Base-by-base conservation (phyloP, 2,113 vertebrate genomes). In the Polypterus senegalus region DNA sequence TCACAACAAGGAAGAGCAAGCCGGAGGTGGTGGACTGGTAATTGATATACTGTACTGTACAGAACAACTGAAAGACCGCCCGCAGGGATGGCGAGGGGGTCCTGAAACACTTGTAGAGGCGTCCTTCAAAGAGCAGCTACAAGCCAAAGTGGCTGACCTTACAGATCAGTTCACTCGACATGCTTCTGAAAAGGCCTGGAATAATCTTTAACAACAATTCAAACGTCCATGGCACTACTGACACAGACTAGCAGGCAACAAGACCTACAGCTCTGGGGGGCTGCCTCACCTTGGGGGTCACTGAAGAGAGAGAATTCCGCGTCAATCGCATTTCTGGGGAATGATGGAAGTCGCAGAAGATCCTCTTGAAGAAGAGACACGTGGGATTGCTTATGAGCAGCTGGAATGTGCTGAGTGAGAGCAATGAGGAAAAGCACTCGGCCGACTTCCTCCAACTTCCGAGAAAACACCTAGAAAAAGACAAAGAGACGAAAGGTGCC, bases 311-410 rank as follows among this genome's bases (percentile, higher is more conserved):
- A 98, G 79, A 99, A 99, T 72, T 99, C 96, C 0, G 92, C 95
- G 43, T 98, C 95, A 5, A 99, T 90, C 59, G 96, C 96, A 3
- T 91, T 97, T 5, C 96, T 84, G 1, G 96, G 96, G 71, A 99
- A 99, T 0, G 96, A 99, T 3, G 95, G 96, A 64, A 99, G 79
- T 4, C 95, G 91, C 3, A 99, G 90, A 9, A 99, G 90, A 64
- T 99, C 96, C 66, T 99, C 96, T 77, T 99, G 96, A 0, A 99
- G 91, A 86, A 99, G 84, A 49, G 96, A 97, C 4, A 98, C 95
- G 0, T 99, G 96, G 45, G 96, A 99, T 68, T 98, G 96, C 63
- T 95, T 97, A 83, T 99, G 96, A 43, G 89, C 88, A 0, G 87
- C 75, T 3, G 95, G 96, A 74, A 98, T 97, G 79, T 90, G 91